These are phyloP conservation scores for Cyclargus thomasi DNA, from an alignment of 1,140 invertebrate species.

Conservation along the genomic window DNA sequence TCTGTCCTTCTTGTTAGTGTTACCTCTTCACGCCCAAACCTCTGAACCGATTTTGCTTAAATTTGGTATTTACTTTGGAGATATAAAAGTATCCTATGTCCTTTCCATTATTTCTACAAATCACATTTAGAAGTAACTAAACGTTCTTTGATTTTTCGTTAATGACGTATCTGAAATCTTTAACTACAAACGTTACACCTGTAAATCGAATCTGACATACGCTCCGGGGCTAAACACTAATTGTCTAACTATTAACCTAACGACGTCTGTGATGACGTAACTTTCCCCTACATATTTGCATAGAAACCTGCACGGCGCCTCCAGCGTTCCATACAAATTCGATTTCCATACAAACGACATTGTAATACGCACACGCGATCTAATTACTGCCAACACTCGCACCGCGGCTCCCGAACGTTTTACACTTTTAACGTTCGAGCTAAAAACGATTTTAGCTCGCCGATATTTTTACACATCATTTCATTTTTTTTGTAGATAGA, in stretches of 20 bases:
- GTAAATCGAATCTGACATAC: background rate
- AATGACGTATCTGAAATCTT: background rate
- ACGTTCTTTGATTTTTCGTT: too few species aligned
- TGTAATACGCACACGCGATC: constrained; percentile 1
- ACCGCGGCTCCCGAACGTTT: background rate
- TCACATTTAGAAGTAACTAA: too few species aligned
- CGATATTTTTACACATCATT: background rate
- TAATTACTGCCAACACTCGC: background rate
- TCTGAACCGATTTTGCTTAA: too few species aligned
- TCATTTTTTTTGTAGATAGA: background rate
- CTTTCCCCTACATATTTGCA: background rate
- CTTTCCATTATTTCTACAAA: too few species aligned
- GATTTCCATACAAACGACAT: constrained; percentile 3
- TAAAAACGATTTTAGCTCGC: background rate
- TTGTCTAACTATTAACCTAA: background rate
- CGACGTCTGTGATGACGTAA: background rate
- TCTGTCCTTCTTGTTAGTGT: too few species aligned
- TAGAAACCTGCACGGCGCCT: background rate
- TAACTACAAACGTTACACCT: background rate
- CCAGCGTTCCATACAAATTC: background rate
- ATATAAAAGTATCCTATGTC: too few species aligned
- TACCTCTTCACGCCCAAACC: too few species aligned
- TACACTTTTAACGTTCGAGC: background rate
- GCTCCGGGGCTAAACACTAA: background rate
- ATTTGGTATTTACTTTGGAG: too few species aligned